Conservation (phyloP, 2,113 vertebrate genomes). For the Parus major region DNA sequence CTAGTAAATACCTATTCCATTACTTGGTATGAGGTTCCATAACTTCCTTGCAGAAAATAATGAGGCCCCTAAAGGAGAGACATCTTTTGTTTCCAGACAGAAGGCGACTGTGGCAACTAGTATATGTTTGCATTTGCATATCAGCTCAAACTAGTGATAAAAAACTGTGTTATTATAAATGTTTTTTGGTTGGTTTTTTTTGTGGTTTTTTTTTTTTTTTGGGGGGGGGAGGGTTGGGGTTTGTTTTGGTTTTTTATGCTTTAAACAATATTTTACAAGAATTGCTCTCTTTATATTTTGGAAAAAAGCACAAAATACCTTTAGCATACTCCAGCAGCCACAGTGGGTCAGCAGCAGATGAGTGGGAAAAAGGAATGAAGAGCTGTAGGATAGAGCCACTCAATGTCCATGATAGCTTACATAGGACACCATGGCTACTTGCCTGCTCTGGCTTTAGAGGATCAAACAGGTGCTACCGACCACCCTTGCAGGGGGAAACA, state of each 20-base stretch:
- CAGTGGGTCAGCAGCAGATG: background rate
- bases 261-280: background rate
- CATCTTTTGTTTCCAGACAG: background rate
- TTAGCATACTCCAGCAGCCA: background rate
- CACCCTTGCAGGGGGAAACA: background rate
- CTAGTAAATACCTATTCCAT: background rate
- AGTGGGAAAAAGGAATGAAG: background rate
- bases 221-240: too few species aligned
- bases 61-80: background rate
- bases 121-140: background rate
- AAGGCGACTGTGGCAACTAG: background rate
- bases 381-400: background rate
- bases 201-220: background rate
- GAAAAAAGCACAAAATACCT: background rate
- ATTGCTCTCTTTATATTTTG: background rate
- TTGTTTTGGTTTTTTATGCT: background rate
- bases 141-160: background rate
- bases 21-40: background rate
- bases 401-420: background rate
- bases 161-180: background rate
- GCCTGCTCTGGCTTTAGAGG: background rate
- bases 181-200: background rate
- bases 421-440: background rate
- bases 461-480: background rate
- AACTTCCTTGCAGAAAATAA: background rate